Evolutionary conservation across 2,113 vertebrate species (phyloP), one percentile per base, ranked within the genome.

Genomic region (Calidris pugnax): DNA sequence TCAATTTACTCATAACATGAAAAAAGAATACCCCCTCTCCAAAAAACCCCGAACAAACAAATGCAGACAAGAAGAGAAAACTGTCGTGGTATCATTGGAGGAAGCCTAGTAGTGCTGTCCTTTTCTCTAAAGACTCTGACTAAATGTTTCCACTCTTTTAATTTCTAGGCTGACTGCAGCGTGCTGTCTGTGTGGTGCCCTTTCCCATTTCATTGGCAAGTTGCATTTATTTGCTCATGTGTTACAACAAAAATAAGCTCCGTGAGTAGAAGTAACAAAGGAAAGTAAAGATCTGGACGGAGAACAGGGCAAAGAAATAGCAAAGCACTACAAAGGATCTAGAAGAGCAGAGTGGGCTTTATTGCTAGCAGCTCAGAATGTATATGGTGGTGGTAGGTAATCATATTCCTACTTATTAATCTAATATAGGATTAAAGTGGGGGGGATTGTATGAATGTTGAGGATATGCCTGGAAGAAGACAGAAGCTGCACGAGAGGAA

Each of bases 361-460:
- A 41, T 53, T 41, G 13, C 7, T 53, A 60, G 47, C 28, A 47
- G 8, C 30, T 43, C 6, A 51, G 47, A 64, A 75, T 17, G 20
- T 30, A 6, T 41, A 16, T 47, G 28, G 23, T 59, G 18, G 18
- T 75, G 32, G 13, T 22, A 72, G 20, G 7, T 48, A 77, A 48
- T 47, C 17, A 9, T 20, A 75, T 18, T 72, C 39, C 39, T 64
- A 12, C 19, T 84, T 60, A 19, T 11, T 62, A 14, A 5, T 32
- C 12, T 56, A 56, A 76, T 26, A 45, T 1, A 68, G 18, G 12
- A 73, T 47, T 72, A 55, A 72, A 74, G 39, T 9, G 4, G 1
- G 0, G 1, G 0, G 0, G 10, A 10, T 28, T 59, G 3, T 60
- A 12, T 21, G 20, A 64, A 12, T 41, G 13, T 32, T 51, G 56